Evolutionary conservation across 2,797 vertebrate species (phyloP).

Genomic region (Enteromius radiatus): DNA sequence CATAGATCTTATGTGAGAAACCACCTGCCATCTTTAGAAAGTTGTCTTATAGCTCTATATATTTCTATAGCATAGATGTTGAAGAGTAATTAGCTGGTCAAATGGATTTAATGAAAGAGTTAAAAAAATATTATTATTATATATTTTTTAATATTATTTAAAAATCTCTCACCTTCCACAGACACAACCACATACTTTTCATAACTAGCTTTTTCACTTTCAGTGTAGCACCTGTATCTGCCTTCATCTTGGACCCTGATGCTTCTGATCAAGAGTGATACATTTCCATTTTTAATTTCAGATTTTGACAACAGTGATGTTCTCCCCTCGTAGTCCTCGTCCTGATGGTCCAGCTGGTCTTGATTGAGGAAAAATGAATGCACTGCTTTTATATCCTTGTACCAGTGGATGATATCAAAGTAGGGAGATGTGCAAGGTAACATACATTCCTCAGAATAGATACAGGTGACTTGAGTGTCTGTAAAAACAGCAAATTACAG

Average conservation of each 20-base stretch:
- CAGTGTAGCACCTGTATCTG: conserved; percentile 73
- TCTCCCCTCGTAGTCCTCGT: conserved; percentile 62
- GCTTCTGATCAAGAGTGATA: conserved; percentile 72
- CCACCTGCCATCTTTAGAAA: no score
- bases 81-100: no score
- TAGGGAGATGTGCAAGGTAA: conserved; percentile 53
- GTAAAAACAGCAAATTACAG: neutral
- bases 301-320: conserved; percentile 68
- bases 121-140: no score
- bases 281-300: conserved; percentile 73
- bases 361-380: conserved; percentile 66
- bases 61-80: no score
- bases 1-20: no score
- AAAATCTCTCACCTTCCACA: conserved; percentile 68
- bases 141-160: no score
- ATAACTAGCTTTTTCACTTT: no score
- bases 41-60: no score
- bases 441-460: conserved; percentile 47
- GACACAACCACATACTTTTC: conserved; percentile 39
- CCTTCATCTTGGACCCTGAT: conserved; percentile 68
- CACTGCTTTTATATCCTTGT: neutral
- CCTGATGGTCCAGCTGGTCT: conserved; percentile 68
- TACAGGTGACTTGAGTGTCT: conserved; percentile 52
- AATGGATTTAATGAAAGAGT: no score
- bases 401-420: conserved; percentile 66